Base-by-base conservation (phyloP, 2,113 vertebrate species). In the Butorides virescens region DNA sequence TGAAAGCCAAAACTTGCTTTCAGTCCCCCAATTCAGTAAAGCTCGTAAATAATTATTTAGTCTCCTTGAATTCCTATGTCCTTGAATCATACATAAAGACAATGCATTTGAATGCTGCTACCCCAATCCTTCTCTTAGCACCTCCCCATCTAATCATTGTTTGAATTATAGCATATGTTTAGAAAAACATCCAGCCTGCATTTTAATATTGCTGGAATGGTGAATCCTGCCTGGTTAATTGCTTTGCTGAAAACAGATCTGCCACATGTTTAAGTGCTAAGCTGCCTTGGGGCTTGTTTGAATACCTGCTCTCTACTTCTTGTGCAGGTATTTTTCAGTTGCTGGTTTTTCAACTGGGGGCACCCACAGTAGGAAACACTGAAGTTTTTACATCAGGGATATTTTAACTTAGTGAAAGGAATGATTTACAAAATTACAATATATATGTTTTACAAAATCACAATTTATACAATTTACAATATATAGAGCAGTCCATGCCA, bases 271-370 rank as follows among this genome's bases (percentile, higher is more conserved):
- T 55, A 91, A 96, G 91, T 53, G 56, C 73, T 92, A 72, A 82
- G 49, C 62, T 93, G 97, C 92, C 91, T 80, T 76, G 70, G 62
- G 95, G 96, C 86, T 78, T 93, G 39, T 93, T 97, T 47, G 46
- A 94, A 96, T 96, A 95, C 89, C 94, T 96, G 84, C n/a, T 85
- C 73, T 89, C 70, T 85, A 11, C 66, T 94, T 78, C 78, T 91
- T 66, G 46, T 34, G 66, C 73, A 70, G 86, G 20, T 84, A 78
- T 78, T 95, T 95, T 75, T 93, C 46, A 76, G 49, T 93, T 70
- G 37, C 74, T 79, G 23, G 4, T 53, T 92, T 91, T 89, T 63
- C 63, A 42, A 13, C 55, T 44, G 26, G 46, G 92, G 78, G 37
- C 82, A 92, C 42, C 42, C 58, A 21, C 44, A 42, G 29, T 3